These are phyloP conservation scores for Tragelaphus imberbis DNA, from an alignment of 2,113 vertebrate genomes.

Conservation along the genomic window DNA sequence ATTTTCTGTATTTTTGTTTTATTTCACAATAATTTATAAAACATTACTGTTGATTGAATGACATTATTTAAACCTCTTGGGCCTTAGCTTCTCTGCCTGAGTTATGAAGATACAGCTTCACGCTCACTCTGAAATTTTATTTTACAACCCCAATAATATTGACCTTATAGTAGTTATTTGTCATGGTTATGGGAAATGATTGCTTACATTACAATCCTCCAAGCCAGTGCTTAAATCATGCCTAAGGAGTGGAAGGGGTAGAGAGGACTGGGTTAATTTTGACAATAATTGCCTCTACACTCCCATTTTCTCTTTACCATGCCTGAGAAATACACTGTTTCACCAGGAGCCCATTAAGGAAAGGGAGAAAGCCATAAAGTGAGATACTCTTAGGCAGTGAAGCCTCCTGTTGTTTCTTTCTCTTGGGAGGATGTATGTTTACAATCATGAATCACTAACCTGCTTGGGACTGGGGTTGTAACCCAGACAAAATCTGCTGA, in stretches of 20 bases:
- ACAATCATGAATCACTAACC: not conserved
- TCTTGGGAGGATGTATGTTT: not conserved
- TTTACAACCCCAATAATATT: constrained; percentile 17
- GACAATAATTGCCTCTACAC: not conserved
- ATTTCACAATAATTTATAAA: constrained; percentile 26
- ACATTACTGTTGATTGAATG: not conserved
- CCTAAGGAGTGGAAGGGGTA: not conserved
- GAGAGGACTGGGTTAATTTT: not conserved
- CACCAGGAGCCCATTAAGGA: not conserved
- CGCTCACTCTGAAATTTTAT: not conserved
- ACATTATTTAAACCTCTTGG: constrained; percentile 14
- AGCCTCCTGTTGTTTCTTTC: not conserved
- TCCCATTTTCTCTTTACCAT: not conserved
- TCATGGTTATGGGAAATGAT: constrained; percentile 31
- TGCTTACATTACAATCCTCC: not conserved
- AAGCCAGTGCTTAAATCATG: not conserved
- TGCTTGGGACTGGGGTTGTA: no score
- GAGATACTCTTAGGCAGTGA: not conserved
- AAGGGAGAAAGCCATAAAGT: not conserved
- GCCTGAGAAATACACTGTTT: not conserved
- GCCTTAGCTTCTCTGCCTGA: not conserved
- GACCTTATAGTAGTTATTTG: constrained; percentile 15
- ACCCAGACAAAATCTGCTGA: not conserved
- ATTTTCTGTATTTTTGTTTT: not conserved
- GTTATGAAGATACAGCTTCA: not conserved